A percentile compares a stretch with the other conserved stretches of the same genome.
phyloP scores from a whole-genome alignment of 2,888 invertebrate genomes.

The Drosophila cracens region DNA sequence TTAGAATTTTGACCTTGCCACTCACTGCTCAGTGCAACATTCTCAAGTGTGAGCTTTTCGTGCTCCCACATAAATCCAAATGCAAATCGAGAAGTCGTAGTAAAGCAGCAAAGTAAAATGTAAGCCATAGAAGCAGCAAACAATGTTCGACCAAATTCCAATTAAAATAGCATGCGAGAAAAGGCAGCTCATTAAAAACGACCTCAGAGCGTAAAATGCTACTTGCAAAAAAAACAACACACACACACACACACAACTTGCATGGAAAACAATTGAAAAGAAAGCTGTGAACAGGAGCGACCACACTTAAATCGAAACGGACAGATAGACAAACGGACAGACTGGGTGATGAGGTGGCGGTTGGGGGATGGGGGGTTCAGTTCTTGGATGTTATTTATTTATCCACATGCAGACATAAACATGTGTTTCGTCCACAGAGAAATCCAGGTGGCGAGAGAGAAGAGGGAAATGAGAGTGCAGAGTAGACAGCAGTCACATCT shows the following conservation, averaged over 20 bases:
- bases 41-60: constrained; percentile 12
- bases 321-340: neutral
- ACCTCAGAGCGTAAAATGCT: constrained; percentile 55
- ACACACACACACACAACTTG: constrained; percentile 6
- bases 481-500: constrained; percentile 65
- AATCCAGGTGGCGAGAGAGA: constrained; percentile 29
- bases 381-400: constrained; percentile 38
- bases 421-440: constrained; percentile 29
- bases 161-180: constrained; percentile 59
- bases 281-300: constrained; percentile 60
- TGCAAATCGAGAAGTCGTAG: constrained; percentile 7
- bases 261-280: constrained; percentile 55
- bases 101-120: constrained; percentile 21
- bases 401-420: constrained; percentile 40
- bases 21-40: constrained; percentile 10
- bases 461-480: constrained; percentile 27
- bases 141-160: constrained; percentile 54
- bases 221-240: constrained; percentile 20
- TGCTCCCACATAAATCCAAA: constrained; percentile 51
- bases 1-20: constrained; percentile 29
- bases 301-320: constrained; percentile 16
- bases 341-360: neutral
- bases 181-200: constrained; percentile 67
- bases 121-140: constrained; percentile 43
- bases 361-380: constrained; percentile 13